Evolutionary conservation across 2,797 vertebrate genomes (phyloP).

Genomic region (Knipowitschia caucasica): DNA sequence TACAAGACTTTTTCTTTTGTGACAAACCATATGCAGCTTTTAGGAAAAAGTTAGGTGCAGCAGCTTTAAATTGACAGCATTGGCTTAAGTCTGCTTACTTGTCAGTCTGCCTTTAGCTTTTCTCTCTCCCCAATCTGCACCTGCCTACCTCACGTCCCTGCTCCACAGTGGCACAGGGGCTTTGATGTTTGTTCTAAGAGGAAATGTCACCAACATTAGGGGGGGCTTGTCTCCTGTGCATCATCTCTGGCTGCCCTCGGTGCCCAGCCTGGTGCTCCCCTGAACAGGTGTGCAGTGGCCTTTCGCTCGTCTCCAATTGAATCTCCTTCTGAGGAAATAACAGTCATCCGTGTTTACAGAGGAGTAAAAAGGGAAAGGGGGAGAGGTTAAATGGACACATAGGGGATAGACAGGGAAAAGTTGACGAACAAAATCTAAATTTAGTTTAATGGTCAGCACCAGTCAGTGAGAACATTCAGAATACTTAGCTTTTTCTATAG

Average conservation of each 20-base stretch:
- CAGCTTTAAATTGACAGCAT: constrained; percentile 16
- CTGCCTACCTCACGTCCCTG: constrained; percentile 11
- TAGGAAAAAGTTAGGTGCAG: too few relatives aligned
- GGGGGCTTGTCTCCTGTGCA: constrained; percentile 53
- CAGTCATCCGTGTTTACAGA: constrained; percentile 36
- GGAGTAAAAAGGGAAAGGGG: constrained; percentile 21
- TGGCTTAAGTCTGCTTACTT: constrained; percentile 12
- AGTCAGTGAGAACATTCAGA: neutral
- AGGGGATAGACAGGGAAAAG: neutral
- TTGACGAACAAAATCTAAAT: constrained; percentile 10
- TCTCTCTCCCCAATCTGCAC: constrained; percentile 20
- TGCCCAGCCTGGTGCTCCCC: constrained; percentile 21
- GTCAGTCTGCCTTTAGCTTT: constrained; percentile 8
- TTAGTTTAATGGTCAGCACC: neutral
- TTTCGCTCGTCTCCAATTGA: constrained; percentile 41
- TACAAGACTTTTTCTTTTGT: too few relatives aligned
- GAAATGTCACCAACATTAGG: constrained; percentile 67
- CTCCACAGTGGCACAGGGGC: constrained; percentile 38
- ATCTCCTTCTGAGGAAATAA: constrained; percentile 38
- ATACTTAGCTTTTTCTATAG: too few relatives aligned
- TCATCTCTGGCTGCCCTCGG: constrained; percentile 40
- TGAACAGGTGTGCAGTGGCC: constrained; percentile 46
- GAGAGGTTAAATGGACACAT: constrained; percentile 7
- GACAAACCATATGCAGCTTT: too few relatives aligned
- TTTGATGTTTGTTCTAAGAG: constrained; percentile 55